Evolutionary conservation across 2,113 vertebrate species (phyloP).

Genomic region (Hippolais icterina): DNA sequence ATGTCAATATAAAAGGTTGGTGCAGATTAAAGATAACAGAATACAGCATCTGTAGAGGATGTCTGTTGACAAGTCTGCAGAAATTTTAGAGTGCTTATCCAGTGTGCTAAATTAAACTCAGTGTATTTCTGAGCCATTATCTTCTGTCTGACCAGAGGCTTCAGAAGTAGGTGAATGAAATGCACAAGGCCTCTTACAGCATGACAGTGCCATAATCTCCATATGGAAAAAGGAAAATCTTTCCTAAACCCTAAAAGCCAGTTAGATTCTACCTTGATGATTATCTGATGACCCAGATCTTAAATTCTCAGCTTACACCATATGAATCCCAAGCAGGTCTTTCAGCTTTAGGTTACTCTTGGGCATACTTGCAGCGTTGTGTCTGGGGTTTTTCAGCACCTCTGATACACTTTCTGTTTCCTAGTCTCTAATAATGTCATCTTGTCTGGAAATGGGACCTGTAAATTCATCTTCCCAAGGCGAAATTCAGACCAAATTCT

Average conservation of each 20-base stretch:
- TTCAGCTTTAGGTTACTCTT: conserved; percentile 2
- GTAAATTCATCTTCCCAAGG: neutral
- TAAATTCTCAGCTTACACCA: neutral
- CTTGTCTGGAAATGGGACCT: neutral
- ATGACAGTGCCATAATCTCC: conserved; percentile 34
- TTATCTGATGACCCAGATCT: conserved; percentile 61
- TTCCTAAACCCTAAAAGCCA: conserved; percentile 55
- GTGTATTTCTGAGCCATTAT: conserved; percentile 15
- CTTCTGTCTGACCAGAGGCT: conserved; percentile 34
- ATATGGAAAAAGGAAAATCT: conserved; percentile 61
- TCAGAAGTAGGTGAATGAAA: conserved; percentile 46
- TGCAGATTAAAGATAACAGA: neutral
- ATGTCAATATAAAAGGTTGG: neutral
- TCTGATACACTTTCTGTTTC: neutral
- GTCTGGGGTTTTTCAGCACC: neutral
- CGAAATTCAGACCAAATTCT: neutral
- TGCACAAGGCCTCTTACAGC: neutral
- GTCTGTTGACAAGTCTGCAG: neutral
- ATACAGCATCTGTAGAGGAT: neutral
- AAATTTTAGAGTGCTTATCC: neutral
- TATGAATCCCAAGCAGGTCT: conserved; percentile 30
- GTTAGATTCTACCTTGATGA: conserved; percentile 56
- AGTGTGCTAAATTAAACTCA: neutral
- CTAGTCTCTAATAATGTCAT: neutral
- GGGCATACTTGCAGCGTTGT: neutral